These are phyloP conservation scores for Lordiphosa collinella DNA, from an alignment of 1,140 invertebrate genomes.

Conservation along the genomic window DNA sequence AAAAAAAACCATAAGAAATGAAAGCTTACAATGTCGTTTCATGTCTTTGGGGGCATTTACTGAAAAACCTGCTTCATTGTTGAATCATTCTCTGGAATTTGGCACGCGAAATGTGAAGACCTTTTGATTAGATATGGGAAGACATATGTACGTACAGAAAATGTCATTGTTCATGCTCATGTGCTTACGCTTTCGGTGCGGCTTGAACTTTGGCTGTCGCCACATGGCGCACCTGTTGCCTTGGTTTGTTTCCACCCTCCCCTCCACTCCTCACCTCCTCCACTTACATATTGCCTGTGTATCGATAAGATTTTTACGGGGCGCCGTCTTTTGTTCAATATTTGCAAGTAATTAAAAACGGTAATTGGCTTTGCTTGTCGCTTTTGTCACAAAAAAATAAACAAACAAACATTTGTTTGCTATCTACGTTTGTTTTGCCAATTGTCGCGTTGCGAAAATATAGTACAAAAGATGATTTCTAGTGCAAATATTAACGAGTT, in stretches of 20 bases:
- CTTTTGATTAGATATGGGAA: conserved; percentile 45
- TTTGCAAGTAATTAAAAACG: conserved; percentile 62
- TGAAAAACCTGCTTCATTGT: background rate
- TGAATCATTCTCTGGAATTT: conserved; percentile 16
- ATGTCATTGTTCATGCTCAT: too few relatives aligned
- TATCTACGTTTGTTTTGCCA: conserved; percentile 33
- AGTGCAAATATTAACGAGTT: too few relatives aligned
- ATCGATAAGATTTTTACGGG: too few relatives aligned
- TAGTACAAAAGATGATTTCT: too few relatives aligned
- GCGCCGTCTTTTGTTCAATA: conserved; percentile 34
- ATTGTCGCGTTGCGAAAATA: conserved; percentile 25
- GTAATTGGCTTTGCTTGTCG: conserved; percentile 64
- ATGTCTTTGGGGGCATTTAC: too few relatives aligned
- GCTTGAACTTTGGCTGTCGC: background rate
- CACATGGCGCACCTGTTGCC: conserved; percentile 34
- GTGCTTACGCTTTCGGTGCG: too few relatives aligned
- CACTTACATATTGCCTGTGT: too few relatives aligned
- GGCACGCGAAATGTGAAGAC: conserved; percentile 33
- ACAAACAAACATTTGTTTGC: too few relatives aligned
- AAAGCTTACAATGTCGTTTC: too few relatives aligned
- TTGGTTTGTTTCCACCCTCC: background rate
- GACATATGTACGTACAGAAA: background rate
- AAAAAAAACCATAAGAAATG: too few relatives aligned
- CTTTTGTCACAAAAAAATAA: background rate
- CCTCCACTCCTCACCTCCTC: too few relatives aligned